Base-by-base conservation (phyloP, 64 coral and sea anemone species). In the Montipora foliosa region DNA sequence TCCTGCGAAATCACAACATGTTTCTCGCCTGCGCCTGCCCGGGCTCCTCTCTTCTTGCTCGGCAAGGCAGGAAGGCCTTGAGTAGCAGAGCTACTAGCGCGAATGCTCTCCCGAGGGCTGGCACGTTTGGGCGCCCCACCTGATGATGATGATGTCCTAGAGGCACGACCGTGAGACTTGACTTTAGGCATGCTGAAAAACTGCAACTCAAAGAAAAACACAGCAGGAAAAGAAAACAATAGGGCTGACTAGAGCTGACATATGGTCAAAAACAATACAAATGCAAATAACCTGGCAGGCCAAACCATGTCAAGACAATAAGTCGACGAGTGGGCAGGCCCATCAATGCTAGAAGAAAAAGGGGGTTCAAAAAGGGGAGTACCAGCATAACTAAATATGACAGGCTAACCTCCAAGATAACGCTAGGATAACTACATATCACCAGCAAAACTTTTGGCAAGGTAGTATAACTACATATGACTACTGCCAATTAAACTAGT, bases 281-380 rank as follows among this genome's bases (percentile, higher is more conserved):
- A 6, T 73, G 5, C 44, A 79, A 17, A n/a, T n/a, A 79, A 52
- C 77, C 77, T 79, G 77, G 77, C 77, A 52, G 77, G 77, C 77
- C 3, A 37, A 79, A 79, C 77, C 77, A 53, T 79, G 77, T 79
- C 77, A 79, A 79, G 77, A 79, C 77, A 79, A 21, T 20, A 20
- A 79, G 77, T 55, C 77, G 48, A 79, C 77, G 77, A n/a, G 47
- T 79, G 46, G 77, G 48, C 49, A 48, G 77, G 16, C 5, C 25
- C 25, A 25, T 25, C 25, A 20, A 79, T 19, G 47, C 77, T 49
- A 79, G 77, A 24, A 79, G 19, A 19, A 11, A 52, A 79, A 79
- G 8, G 57, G 6, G 12, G 6, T 59, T 12, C 25, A 25, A 25
- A 79, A 17, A 51, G 44, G 16, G 11, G 19, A 17, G 66, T 68